Evolutionary conservation across 2,797 vertebrate genomes (phyloP).

Genomic region (Myotis vivesi): DNA sequence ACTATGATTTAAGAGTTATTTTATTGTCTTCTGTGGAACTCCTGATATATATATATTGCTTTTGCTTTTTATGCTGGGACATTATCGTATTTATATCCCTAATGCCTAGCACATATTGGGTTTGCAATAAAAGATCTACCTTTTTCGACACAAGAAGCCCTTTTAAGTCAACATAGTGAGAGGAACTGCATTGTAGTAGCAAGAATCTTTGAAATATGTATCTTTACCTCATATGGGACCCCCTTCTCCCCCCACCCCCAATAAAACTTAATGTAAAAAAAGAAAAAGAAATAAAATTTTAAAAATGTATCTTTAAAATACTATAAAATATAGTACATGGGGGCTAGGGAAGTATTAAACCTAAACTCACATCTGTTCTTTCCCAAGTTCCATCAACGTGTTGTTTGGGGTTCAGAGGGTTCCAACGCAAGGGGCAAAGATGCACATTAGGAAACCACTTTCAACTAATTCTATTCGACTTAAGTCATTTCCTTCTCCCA

Average conservation of each 20-base stretch:
- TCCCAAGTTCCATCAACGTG: not conserved
- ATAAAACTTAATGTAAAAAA: too few species aligned
- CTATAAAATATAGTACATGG: conserved; percentile 18
- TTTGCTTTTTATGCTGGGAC: not conserved
- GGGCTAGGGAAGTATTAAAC: not conserved
- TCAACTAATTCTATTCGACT: conserved; percentile 37
- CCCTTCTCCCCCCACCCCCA: too few species aligned
- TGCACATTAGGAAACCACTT: conserved; percentile 38
- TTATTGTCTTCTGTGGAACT: not conserved
- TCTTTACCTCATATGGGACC: not conserved
- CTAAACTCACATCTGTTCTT: conserved; percentile 20
- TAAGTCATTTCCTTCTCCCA: conserved; percentile 35
- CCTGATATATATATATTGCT: not conserved
- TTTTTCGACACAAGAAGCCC: conserved; percentile 10
- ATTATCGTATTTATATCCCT: conserved; percentile 44
- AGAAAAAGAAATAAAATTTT: too few species aligned
- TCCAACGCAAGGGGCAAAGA: not conserved
- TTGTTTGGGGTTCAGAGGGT: not conserved
- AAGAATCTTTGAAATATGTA: not conserved
- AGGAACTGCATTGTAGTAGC: conserved; percentile 29
- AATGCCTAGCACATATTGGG: conserved; percentile 5
- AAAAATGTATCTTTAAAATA: not conserved
- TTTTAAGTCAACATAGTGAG: not conserved
- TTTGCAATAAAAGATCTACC: conserved; percentile 35
- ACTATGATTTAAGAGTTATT: conserved; percentile 34